phyloP scores from a whole-genome alignment of 2,888 invertebrate genomes.

The Trissolcus brochymenae region DNA sequence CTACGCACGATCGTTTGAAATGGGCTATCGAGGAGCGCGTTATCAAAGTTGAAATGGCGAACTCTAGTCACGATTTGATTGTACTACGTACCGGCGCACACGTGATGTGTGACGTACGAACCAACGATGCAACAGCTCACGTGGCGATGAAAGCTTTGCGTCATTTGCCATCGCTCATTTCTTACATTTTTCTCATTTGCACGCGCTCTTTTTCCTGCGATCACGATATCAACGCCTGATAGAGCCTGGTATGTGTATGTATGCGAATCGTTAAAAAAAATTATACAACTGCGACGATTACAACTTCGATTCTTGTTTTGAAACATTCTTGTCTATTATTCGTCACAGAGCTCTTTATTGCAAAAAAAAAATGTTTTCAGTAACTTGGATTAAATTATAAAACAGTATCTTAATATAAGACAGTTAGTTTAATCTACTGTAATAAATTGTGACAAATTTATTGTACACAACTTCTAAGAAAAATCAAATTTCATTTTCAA shows the following conservation, averaged over 20 bases:
- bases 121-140: constrained; percentile 44
- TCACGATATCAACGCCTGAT: constrained; percentile 11
- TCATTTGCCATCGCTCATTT: constrained; percentile 43
- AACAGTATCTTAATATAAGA: too few species aligned
- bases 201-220: constrained; percentile 23
- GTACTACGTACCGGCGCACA: constrained; percentile 44
- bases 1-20: constrained; percentile 44
- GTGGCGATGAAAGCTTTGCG: constrained; percentile 48
- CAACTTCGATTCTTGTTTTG: too few species aligned
- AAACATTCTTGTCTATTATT: too few species aligned
- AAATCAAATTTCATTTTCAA: too few species aligned
- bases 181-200: constrained; percentile 36
- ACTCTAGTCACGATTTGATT: constrained; percentile 42
- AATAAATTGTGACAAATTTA: too few species aligned
- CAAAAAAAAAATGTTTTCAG: too few species aligned
- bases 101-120: constrained; percentile 48
- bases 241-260: background rate
- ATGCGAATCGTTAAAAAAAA: too few species aligned
- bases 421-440: too few species aligned
- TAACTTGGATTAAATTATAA: too few species aligned
- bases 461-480: too few species aligned
- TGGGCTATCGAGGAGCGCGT: constrained; percentile 41
- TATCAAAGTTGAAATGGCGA: constrained; percentile 41
- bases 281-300: too few species aligned
- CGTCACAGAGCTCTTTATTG: too few species aligned